phyloP scores from a whole-genome alignment of 2,113 vertebrate species.

The Nerophis lumbriciformis region DNA sequence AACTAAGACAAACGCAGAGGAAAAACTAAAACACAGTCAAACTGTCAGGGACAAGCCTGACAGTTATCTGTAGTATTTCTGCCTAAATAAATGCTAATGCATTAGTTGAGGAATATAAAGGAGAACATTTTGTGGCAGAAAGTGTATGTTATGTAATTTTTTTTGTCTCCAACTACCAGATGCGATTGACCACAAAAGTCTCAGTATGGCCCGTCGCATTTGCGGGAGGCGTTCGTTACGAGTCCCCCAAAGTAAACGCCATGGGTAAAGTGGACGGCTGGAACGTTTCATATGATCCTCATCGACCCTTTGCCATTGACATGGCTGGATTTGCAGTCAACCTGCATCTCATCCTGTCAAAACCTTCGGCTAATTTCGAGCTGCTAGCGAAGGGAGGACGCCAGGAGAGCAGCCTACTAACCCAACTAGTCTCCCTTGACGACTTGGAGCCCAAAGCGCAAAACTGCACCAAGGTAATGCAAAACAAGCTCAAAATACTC shows the following conservation, averaged over 20 bases:
- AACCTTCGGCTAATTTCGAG: slow-evolving; percentile 82
- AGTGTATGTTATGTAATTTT: background rate
- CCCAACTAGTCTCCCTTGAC: slow-evolving; percentile 78
- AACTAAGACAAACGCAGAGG: no score
- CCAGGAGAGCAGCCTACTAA: slow-evolving; percentile 82
- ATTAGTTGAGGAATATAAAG: no score
- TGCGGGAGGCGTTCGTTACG: slow-evolving; percentile 78
- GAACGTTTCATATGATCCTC: slow-evolving; percentile 83
- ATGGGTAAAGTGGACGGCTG: slow-evolving; percentile 81
- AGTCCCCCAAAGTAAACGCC: slow-evolving; percentile 79
- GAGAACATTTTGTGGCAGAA: no score
- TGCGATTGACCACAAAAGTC: slow-evolving; percentile 80
- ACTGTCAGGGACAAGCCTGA: no score
- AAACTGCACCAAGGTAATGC: slow-evolving; percentile 81
- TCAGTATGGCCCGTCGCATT: slow-evolving; percentile 87
- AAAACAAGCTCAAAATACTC: background rate
- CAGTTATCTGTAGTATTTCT: no score
- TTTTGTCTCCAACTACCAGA: slow-evolving; percentile 61
- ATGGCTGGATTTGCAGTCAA: slow-evolving; percentile 87
- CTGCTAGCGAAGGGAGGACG: slow-evolving; percentile 82
- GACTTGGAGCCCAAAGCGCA: slow-evolving; percentile 84
- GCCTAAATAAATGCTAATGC: no score
- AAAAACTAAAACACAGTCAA: no score
- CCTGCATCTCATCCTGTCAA: slow-evolving; percentile 77
- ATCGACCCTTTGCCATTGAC: slow-evolving; percentile 83